phyloP scores from a whole-genome alignment of 2,113 vertebrate species.

The Rissa tridactyla region DNA sequence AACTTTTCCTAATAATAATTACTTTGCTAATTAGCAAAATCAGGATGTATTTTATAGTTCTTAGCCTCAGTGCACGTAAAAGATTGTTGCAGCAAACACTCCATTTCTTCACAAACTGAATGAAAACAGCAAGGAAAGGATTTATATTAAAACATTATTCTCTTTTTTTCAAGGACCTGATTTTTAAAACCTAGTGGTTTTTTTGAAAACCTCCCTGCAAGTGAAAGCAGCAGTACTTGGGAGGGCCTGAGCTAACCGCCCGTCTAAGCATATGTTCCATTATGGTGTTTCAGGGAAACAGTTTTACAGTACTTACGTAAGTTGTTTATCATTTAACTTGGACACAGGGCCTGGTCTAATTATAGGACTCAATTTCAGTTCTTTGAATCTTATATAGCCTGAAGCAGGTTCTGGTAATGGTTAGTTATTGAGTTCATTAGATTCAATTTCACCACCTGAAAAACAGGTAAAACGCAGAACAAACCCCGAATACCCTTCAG shows the following conservation, averaged over 20 bases:
- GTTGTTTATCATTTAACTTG: background rate
- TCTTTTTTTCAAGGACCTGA: background rate
- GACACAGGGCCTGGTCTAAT: background rate
- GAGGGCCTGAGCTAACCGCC: background rate
- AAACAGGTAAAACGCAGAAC: background rate
- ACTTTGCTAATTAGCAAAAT: background rate
- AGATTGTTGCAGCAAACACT: background rate
- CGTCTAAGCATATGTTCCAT: background rate
- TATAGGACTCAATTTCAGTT: background rate
- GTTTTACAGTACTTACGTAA: background rate
- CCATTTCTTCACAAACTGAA: background rate
- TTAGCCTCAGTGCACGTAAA: background rate
- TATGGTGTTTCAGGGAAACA: background rate
- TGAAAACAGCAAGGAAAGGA: background rate
- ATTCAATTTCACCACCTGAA: background rate
- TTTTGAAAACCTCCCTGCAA: background rate
- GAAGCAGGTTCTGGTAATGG: background rate
- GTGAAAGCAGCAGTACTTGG: background rate
- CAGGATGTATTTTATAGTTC: background rate
- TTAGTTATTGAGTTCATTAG: background rate
- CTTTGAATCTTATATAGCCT: background rate
- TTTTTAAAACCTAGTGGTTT: background rate
- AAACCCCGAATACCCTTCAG: background rate
- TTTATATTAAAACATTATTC: background rate
- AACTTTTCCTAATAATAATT: background rate